Evolutionary conservation across 2,797 vertebrate species (phyloP), one percentile per base, ranked within the genome.

Genomic region (Lacerta viridis): DNA sequence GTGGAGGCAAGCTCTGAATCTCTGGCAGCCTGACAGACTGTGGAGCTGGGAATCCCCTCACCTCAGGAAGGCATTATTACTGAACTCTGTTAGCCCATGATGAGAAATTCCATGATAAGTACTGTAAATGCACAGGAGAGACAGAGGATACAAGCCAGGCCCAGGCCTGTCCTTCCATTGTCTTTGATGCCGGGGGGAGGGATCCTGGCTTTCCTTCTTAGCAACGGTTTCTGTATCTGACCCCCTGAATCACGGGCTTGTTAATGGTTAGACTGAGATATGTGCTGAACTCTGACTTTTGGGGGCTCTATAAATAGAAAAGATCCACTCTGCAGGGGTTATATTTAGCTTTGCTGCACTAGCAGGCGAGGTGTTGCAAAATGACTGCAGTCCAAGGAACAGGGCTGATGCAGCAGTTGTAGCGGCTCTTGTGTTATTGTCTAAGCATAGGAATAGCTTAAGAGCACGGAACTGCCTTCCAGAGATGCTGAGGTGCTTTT

Each of bases 261-360:
- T 89, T 89, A 93, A 93, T 50, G 33, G 80, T 89, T 85, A 91
- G 93, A 92, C 29, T 84, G 89, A n/a, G 86, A 85, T 84, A 88
- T n/a, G 41, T 93, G 93, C 88, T 89, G 91, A 95, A 93, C 92
- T 93, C 91, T 95, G 94, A 90, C 88, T 95, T 96, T 93, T 72
- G 84, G 79, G 50, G 90, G 29, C 69, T 88, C 95, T 97, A 97
- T 96, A 96, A 94, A 97, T 96, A 97, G 96, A 93, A 92, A 66
- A 39, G 78, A 86, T 87, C 91, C 91, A 79, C 43, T 88, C 94
- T 84, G 89, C 91, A 78, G 82, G 83, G 88, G 83, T 95, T 96
- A 95, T 95, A 94, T 96, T 95, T 96, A 96, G 93, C 88, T 93
- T 85, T 95, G 87, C 90, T 94, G 92, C 84, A 91, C 91, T 90